Conservation (phyloP, 2,888 invertebrate genomes). For the Ptilodon capucinus region DNA sequence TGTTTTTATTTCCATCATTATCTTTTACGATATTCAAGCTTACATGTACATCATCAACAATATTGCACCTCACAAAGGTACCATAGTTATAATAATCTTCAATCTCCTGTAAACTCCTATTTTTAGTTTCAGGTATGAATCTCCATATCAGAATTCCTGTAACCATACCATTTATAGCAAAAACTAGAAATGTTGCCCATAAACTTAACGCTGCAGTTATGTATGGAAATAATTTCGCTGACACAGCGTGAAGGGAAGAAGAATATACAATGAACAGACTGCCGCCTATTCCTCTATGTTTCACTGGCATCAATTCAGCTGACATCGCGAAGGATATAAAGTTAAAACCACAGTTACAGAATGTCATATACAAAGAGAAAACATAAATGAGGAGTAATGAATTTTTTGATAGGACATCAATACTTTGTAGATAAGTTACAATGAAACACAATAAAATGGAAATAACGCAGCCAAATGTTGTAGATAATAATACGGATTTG, state of each 20-base stretch:
- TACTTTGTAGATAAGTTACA: background rate
- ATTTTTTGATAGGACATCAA: background rate
- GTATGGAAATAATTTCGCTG: slow-evolving; percentile 20
- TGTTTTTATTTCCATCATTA: background rate
- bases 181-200: slow-evolving; percentile 16
- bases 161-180: slow-evolving; percentile 1
- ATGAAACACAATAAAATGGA: background rate
- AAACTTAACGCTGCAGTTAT: slow-evolving; percentile 10
- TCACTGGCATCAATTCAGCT: slow-evolving; percentile 30
- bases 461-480: background rate
- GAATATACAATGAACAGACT: slow-evolving; percentile 15
- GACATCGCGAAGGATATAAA: slow-evolving; percentile 15
- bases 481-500: background rate
- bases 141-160: slow-evolving; percentile 11
- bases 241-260: slow-evolving; percentile 15
- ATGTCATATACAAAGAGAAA: background rate
- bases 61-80: background rate
- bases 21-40: background rate
- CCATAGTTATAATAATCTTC: slow-evolving; percentile 23
- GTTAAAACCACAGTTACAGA: slow-evolving; percentile 12
- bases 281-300: slow-evolving; percentile 29
- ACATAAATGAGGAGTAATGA: background rate
- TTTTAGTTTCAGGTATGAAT: slow-evolving; percentile 29
- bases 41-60: background rate
- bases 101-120: slow-evolving; percentile 26